Evolutionary conservation across 2,113 vertebrate genomes (phyloP), one percentile per base, ranked within the genome.

Genomic region (Sigmodon hispidus): DNA sequence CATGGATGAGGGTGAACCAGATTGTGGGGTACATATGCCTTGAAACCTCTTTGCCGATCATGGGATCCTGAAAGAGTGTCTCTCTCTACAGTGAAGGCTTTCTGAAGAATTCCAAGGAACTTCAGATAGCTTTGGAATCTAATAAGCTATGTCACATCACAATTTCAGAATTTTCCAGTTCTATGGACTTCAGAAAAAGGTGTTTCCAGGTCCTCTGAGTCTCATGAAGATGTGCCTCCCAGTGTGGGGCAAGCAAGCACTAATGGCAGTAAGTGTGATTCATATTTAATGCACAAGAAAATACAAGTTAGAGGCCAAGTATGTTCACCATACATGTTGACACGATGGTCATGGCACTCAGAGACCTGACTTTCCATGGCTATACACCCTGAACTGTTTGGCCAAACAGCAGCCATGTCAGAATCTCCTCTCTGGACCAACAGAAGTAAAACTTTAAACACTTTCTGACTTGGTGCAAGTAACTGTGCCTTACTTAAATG

Each of bases 141-240:
- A 7, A 29, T 5, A 55, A 76, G 79, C 57, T 75, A 50, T 8
- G 43, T 92, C 83, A 80, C 79, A 90, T 72, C 59, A 77, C 87
- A 73, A 22, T 80, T 97, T 29, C 26, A 94, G 85, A 75, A 50
- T 72, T 73, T 77, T 92, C 94, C 50, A 93, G 76, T 24, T 90
- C 43, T 22, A 3, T 70, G 79, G 15, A 45, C 50, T 92, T 93
- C n/a, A 69, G 73, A 45, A 61, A n/a, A n/a, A n/a, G n/a, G 36
- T 90, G 31, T 69, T 70, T 29, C 75, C 67, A 69, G 70, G 29
- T 31, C 79, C 80, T 65, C 50, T 22, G 52, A 61, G 40, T 29
- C 43, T 94, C 45, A 81, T 8, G 9, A 50, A 88, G 7, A 17
- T 77, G 29, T 24, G 55, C 57, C 43, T 59, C 22, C 61, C 48